Evolutionary conservation across 1,140 invertebrate genomes (phyloP).

Genomic region (Caenorhabditis tropicalis): DNA sequence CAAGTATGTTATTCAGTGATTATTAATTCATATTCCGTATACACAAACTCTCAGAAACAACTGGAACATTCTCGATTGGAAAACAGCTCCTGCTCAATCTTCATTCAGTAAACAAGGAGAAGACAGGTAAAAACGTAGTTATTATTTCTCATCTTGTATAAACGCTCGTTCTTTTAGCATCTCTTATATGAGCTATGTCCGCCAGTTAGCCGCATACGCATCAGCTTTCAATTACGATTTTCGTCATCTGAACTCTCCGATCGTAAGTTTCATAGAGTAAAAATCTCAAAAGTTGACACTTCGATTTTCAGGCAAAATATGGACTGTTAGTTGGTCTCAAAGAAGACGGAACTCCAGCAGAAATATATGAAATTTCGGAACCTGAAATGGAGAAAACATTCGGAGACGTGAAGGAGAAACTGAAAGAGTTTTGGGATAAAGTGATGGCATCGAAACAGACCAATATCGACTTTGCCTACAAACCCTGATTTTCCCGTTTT

Average conservation of each 20-base stretch:
- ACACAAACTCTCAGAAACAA: not conserved
- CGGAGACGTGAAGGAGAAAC: not conserved
- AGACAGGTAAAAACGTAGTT: not conserved
- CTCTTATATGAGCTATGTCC: not conserved
- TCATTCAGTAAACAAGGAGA: not conserved
- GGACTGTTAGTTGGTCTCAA: not conserved
- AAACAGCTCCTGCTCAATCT: not conserved
- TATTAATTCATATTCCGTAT: not conserved
- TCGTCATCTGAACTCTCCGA: not conserved
- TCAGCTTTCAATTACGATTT: constrained; percentile 1
- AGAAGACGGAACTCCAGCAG: not conserved
- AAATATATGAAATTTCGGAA: constrained; percentile 10
- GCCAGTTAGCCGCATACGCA: not conserved
- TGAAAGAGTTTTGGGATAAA: not conserved
- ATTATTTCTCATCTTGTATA: too few relatives aligned
- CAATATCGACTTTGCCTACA: constrained; percentile 4
- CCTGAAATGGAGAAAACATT: not conserved
- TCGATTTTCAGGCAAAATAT: not conserved
- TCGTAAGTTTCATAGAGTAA: not conserved
- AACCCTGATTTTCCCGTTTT: not conserved
- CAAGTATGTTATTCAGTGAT: not conserved
- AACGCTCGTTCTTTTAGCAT: not conserved
- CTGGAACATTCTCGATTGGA: constrained; percentile 10
- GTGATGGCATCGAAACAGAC: not conserved
- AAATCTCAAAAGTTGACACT: not conserved